A percentile compares a stretch with the other conserved stretches of the same genome.
phyloP scores from a whole-genome alignment of 64 coral and sea anemone species.

The Platygyra sinensis region DNA sequence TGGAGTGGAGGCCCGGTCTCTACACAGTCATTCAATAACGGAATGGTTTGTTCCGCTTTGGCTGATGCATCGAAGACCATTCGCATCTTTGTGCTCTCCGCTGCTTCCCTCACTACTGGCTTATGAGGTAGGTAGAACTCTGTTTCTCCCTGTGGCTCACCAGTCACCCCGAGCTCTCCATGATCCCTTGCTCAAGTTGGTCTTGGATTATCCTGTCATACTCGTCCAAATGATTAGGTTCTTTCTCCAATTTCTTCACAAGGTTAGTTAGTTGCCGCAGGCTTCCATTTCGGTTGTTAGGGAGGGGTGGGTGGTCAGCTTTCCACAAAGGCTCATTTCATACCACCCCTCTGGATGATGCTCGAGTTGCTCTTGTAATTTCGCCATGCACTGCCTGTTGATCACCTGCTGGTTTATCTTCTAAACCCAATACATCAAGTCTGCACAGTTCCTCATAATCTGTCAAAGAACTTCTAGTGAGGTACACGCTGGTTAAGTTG shows the following conservation, averaged over 20 bases:
- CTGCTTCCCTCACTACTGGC: constrained; percentile 22
- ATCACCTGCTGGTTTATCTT: constrained; percentile 23
- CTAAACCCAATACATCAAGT: constrained; percentile 29
- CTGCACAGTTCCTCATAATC: constrained; percentile 47
- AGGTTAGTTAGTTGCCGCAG: not conserved
- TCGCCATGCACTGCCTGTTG: constrained; percentile 9
- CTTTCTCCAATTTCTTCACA: constrained; percentile 27
- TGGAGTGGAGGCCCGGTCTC: constrained; percentile 48
- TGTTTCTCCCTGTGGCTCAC: constrained; percentile 8
- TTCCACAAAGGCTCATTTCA: constrained; percentile 30
- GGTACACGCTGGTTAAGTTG: constrained; percentile 28
- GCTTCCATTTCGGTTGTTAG: constrained; percentile 54
- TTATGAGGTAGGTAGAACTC: constrained; percentile 49
- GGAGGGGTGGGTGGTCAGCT: constrained; percentile 11
- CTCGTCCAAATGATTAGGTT: not conserved
- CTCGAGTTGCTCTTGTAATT: constrained; percentile 30
- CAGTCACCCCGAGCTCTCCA: constrained; percentile 26
- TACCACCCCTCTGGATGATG: constrained; percentile 14
- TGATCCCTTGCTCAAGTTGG: constrained; percentile 43
- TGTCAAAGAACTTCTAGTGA: constrained; percentile 23
- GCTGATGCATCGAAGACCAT: constrained; percentile 41
- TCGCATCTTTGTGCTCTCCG: constrained; percentile 45
- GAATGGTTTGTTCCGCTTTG: not conserved
- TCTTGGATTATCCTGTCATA: constrained; percentile 23
- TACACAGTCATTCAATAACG: constrained; percentile 7